phyloP scores from a whole-genome alignment of 2,888 invertebrate genomes.

The Chaetoderma sp. region DNA sequence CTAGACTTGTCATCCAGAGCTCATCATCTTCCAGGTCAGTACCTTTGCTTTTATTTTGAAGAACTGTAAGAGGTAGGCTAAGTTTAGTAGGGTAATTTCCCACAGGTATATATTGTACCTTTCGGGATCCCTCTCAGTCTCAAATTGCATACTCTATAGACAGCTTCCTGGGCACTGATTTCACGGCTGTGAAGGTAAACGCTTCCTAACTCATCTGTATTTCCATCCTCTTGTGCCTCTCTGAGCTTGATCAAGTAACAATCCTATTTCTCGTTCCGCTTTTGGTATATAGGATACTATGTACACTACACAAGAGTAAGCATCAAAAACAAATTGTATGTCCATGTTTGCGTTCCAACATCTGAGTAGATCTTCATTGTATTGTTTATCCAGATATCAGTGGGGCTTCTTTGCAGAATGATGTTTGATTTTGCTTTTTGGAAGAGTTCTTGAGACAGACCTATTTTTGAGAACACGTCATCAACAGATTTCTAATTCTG shows the following conservation, averaged over 20 bases:
- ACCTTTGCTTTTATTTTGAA: slow-evolving; percentile 2
- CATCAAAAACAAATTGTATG: slow-evolving; percentile 27
- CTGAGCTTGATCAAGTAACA: slow-evolving; percentile 17
- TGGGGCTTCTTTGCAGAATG: slow-evolving; percentile 16
- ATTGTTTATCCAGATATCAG: slow-evolving; percentile 34
- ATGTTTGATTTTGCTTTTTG: slow-evolving; percentile 22
- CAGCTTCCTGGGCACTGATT: slow-evolving; percentile 31
- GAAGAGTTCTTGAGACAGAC: slow-evolving; percentile 11
- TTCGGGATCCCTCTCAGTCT: slow-evolving; percentile 20
- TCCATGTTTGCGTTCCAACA: slow-evolving; percentile 36
- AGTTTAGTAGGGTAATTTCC: slow-evolving; percentile 23
- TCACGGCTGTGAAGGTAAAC: slow-evolving; percentile 29
- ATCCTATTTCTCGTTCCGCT: slow-evolving; percentile 28
- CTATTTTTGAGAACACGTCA: slow-evolving; percentile 4
- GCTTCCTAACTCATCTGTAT: slow-evolving; percentile 19
- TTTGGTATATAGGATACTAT: slow-evolving; percentile 44
- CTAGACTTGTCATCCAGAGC: too few species aligned
- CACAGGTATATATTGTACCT: slow-evolving; percentile 26
- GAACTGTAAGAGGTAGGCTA: slow-evolving; percentile 4
- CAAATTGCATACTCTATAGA: slow-evolving; percentile 26
- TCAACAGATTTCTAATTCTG: not conserved
- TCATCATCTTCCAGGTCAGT: not conserved
- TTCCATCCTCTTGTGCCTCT: slow-evolving; percentile 21
- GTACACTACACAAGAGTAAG: slow-evolving; percentile 39
- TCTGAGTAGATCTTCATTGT: slow-evolving; percentile 27